A percentile compares a stretch with the other conserved stretches of the same genome.
These are phyloP conservation scores for Python bivittatus DNA, from an alignment of 2,113 vertebrate species.

Conservation along the genomic window DNA sequence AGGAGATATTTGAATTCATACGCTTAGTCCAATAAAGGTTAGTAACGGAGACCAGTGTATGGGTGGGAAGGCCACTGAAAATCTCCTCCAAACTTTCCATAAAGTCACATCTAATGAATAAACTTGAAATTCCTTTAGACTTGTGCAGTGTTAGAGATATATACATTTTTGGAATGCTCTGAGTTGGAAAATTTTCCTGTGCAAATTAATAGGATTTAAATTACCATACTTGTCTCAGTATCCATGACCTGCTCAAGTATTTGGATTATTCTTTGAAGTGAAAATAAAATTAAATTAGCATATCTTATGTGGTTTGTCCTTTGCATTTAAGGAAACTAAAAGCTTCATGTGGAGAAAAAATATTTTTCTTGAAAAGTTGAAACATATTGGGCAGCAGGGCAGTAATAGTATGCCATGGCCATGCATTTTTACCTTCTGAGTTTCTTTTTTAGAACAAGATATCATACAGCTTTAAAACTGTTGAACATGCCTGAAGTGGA, in stretches of 20 bases:
- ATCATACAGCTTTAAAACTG: neutral
- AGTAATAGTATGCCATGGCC: neutral
- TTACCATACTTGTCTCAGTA: neutral
- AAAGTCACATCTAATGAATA: neutral
- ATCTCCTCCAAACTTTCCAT: neutral
- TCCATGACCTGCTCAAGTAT: neutral
- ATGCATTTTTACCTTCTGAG: neutral
- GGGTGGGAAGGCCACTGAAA: neutral
- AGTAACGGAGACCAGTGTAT: neutral
- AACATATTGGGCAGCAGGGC: neutral
- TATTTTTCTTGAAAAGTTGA: neutral
- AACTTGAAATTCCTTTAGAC: neutral
- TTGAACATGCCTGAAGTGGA: neutral
- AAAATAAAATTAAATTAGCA: neutral
- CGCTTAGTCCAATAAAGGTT: neutral
- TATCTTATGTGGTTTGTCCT: neutral
- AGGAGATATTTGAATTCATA: neutral
- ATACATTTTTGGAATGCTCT: neutral
- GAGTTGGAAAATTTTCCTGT: neutral
- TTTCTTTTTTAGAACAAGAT: neutral
- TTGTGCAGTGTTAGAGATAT: neutral
- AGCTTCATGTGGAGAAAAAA: neutral
- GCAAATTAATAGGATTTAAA: neutral
- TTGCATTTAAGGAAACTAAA: neutral
- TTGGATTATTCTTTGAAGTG: neutral